These are phyloP conservation scores for Ciona savignyi DNA, from an alignment of 23 tunicate genomes.

Conservation along the genomic window DNA sequence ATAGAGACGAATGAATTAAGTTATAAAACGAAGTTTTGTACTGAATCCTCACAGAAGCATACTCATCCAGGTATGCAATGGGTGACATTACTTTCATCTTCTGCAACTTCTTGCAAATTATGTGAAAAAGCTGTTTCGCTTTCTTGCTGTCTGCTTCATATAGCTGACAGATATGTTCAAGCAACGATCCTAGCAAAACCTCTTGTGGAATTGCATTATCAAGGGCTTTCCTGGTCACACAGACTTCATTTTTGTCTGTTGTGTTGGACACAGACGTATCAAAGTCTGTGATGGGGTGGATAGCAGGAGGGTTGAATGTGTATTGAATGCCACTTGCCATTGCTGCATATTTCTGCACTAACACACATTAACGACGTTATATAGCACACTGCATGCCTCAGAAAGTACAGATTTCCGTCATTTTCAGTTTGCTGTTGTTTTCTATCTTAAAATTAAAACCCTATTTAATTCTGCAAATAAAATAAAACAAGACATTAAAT, in stretches of 20 bases:
- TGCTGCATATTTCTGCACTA: no score
- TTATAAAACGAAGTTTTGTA: slow-evolving; percentile 56
- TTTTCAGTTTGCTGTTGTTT: no score
- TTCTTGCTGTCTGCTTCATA: slow-evolving; percentile 45
- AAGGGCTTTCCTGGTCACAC: no score
- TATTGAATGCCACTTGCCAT: background rate
- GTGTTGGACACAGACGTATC: background rate
- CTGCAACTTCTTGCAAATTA: slow-evolving; percentile 42
- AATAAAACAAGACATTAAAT: no score
- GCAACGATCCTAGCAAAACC: slow-evolving; percentile 53
- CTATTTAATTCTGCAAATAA: no score
- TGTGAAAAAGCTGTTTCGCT: slow-evolving; percentile 35
- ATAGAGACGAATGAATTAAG: slow-evolving; percentile 46
- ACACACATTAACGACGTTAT: no score
- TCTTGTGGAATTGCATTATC: slow-evolving; percentile 31
- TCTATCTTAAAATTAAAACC: no score
- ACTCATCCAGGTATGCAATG: slow-evolving; percentile 67
- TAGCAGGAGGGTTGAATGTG: background rate
- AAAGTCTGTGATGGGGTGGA: background rate
- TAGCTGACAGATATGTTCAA: slow-evolving; percentile 70
- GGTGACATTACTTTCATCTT: slow-evolving; percentile 51
- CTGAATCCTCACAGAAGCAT: slow-evolving; percentile 55
- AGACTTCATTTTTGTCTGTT: background rate
- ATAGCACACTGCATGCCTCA: no score
- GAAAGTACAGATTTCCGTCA: no score